A percentile compares a stretch with the other conserved stretches of the same genome.
Evolutionary conservation across 2,113 vertebrate genomes (phyloP).

Genomic region (Vulpes lagopus): DNA sequence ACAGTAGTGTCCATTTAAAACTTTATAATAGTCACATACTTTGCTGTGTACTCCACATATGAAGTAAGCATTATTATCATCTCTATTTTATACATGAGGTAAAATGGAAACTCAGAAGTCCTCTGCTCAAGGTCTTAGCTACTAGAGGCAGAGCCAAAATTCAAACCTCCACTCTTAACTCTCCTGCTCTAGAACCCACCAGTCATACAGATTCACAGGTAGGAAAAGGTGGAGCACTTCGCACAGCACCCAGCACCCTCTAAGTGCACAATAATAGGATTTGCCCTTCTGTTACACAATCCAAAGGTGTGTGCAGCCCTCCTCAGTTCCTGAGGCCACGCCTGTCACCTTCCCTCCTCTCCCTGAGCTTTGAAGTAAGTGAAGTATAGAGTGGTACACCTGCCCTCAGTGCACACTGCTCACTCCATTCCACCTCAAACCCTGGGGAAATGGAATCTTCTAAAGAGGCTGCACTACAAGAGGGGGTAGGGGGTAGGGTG

Average conservation of each 20-base stretch:
- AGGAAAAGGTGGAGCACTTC: not conserved
- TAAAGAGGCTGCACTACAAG: not conserved
- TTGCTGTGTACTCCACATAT: not conserved
- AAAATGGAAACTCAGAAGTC: not conserved
- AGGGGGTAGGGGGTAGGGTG: rapidly evolving
- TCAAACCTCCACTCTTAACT: not conserved
- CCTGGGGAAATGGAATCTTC: not conserved
- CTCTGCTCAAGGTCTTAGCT: not conserved
- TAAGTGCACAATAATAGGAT: not conserved
- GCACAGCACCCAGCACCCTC: too few relatives aligned
- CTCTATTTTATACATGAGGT: not conserved
- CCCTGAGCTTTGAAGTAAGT: not conserved
- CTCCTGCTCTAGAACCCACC: not conserved
- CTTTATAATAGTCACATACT: not conserved
- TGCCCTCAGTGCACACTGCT: not conserved
- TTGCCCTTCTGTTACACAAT: not conserved
- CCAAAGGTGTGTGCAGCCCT: not conserved
- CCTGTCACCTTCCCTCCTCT: not conserved
- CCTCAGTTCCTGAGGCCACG: rapidly evolving
- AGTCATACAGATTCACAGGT: rapidly evolving
- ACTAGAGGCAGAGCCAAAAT: not conserved
- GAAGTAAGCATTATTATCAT: not conserved
- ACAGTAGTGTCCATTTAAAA: not conserved
- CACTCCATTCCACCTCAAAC: rapidly evolving
- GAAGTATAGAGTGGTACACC: not conserved